A percentile compares a stretch with the other conserved stretches of the same genome.
phyloP scores from a whole-genome alignment of 2,113 vertebrate species.

The Callithrix jacchus region DNA sequence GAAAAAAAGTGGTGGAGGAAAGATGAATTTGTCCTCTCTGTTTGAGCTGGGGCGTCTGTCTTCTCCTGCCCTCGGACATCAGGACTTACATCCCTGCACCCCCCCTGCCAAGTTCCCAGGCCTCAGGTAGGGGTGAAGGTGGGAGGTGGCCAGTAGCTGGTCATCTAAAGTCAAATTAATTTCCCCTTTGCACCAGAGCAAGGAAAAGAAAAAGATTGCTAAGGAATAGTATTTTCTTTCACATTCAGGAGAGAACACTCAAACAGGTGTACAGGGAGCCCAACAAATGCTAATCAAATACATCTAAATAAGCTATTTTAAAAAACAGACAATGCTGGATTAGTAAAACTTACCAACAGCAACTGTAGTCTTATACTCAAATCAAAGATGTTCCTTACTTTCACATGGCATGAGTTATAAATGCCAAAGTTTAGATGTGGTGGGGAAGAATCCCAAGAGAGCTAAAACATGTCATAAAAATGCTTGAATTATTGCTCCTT shows the following conservation, averaged over 20 bases:
- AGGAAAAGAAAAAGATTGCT: background rate
- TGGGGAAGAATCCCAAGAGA: background rate
- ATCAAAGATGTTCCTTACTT: background rate
- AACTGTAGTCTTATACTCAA: background rate
- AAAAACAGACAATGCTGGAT: background rate
- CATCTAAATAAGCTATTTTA: background rate
- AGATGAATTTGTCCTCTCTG: background rate
- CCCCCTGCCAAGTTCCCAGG: background rate
- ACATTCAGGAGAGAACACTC: background rate
- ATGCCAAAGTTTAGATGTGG: background rate
- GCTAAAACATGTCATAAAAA: background rate
- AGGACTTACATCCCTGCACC: background rate
- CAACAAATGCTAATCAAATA: background rate
- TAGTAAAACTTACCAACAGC: background rate
- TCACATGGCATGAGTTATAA: background rate
- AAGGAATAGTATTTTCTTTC: background rate
- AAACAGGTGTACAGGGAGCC: background rate
- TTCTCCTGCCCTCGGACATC: background rate
- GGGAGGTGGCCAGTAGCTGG: background rate
- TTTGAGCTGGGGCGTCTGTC: background rate
- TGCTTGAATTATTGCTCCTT: background rate
- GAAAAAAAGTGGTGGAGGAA: background rate
- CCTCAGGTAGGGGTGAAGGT: accelerated
- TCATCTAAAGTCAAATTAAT: background rate
- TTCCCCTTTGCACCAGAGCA: background rate